These are phyloP conservation scores for Grantiella picta DNA, from an alignment of 2,113 vertebrate species.

Conservation along the genomic window DNA sequence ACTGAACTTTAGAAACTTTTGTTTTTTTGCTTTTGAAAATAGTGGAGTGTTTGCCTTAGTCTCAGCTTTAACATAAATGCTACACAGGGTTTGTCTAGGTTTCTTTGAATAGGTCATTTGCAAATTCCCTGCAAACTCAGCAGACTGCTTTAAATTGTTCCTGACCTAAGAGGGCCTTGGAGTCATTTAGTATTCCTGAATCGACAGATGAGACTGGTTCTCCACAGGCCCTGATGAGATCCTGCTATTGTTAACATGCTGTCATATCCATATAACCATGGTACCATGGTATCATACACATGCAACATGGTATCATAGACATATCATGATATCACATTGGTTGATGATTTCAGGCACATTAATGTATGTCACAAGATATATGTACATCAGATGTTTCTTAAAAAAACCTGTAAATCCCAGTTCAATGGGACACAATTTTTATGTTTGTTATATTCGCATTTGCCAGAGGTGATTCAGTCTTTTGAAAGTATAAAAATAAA, in stretches of 20 bases:
- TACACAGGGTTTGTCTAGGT: background rate
- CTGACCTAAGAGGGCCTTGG: background rate
- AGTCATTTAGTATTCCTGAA: background rate
- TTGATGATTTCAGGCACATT: background rate
- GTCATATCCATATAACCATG: background rate
- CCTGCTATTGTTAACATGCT: background rate
- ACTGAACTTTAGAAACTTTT: background rate
- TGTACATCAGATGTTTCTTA: fast-evolving
- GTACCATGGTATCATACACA: background rate
- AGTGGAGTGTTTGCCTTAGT: background rate
- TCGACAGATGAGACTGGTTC: background rate
- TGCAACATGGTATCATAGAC: background rate
- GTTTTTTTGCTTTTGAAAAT: background rate
- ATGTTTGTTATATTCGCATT: background rate
- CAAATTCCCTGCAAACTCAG: background rate
- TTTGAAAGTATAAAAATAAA: background rate
- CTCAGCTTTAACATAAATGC: background rate
- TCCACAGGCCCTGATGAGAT: background rate
- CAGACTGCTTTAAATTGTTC: background rate
- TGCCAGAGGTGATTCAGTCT: background rate
- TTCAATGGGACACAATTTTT: background rate
- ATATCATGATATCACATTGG: background rate
- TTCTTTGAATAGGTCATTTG: background rate
- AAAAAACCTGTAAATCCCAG: background rate
- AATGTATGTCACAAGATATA: background rate